Evolutionary conservation across 1,140 invertebrate species (phyloP), one percentile per base, ranked within the genome.

Genomic region (Delia radicum): DNA sequence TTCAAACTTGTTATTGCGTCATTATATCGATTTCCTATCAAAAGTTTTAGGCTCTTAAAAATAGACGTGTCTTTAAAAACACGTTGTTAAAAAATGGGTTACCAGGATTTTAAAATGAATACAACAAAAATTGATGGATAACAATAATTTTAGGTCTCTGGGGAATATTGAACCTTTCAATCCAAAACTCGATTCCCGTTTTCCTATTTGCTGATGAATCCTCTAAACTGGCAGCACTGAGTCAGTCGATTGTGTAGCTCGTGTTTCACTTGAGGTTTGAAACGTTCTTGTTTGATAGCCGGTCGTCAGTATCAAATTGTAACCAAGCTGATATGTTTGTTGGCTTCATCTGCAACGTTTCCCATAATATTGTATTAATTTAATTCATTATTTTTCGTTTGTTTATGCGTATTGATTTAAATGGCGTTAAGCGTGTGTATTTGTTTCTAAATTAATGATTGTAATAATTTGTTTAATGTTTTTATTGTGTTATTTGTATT

Each of bases 281-380:
- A 69, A n/a, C 29, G 15, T 33, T 69, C 65, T 69, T 69, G 29
- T 69, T 33, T 2, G 31, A 69, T 69, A 33, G 29, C 27, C 65
- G 65, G 65, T 37, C 15, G 15, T 37, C 65, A 69, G 65, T 69
- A 69, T 28, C 12, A 33, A 69, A 69, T 69, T 26, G 29, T 31
- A 69, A 69, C n/a, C 65, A 69, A 69, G 29, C 65, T 69, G 29
- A 69, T 12, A 33, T 69, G 65, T 69, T n/a, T 69, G 65, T 69
- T 37, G 65, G 29, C 65, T 69, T 69, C 29, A 21, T 55, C 48
- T 24, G 6, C 4, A 42, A 42, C 37, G 37, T 42, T 10, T 27
- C 62, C 62, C 62, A 65, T 27, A 65, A 65, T 37, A 42, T 42
- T 65, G 62, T 65, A 65, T 65, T 31, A 18, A 37, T 69, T 33